These are phyloP conservation scores for Urocitellus parryii DNA, from an alignment of 2,113 vertebrate species.

Conservation along the genomic window DNA sequence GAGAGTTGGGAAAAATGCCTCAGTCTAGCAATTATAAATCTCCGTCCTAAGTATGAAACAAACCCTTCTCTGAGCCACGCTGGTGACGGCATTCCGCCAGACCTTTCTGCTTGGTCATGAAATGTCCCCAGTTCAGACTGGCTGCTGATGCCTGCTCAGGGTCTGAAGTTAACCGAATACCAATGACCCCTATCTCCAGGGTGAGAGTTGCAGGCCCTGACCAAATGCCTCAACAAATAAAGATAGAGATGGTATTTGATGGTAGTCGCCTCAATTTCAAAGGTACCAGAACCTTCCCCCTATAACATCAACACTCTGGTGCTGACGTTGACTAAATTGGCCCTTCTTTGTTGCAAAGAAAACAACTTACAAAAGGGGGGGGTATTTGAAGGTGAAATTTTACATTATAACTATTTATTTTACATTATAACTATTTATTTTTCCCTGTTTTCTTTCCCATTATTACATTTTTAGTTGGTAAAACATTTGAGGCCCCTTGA, in stretches of 20 bases:
- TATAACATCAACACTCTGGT: constrained; percentile 53
- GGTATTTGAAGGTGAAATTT: constrained; percentile 30
- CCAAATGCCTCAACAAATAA: constrained; percentile 31
- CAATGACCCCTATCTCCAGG: neutral
- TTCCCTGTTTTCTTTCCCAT: neutral
- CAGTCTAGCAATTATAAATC: neutral
- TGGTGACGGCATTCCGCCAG: too few species aligned
- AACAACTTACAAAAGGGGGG: neutral
- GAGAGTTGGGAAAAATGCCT: neutral
- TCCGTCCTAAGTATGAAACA: neutral
- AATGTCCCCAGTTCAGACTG: neutral
- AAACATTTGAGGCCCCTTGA: neutral
- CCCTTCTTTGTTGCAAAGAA: constrained; percentile 38
- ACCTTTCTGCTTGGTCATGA: neutral
- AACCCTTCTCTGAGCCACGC: neutral
- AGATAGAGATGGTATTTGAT: constrained; percentile 43
- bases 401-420: constrained; percentile 34
- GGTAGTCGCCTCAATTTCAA: neutral
- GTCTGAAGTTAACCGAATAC: neutral
- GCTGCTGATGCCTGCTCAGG: neutral
- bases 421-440: constrained; percentile 10
- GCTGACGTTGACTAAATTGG: neutral
- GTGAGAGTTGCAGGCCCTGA: neutral
- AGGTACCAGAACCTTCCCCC: neutral
- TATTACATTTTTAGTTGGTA: constrained; percentile 30